Evolutionary conservation across 2,888 invertebrate species (phyloP), one percentile per base, ranked within the genome.

Genomic region (Poecilus cupreus): DNA sequence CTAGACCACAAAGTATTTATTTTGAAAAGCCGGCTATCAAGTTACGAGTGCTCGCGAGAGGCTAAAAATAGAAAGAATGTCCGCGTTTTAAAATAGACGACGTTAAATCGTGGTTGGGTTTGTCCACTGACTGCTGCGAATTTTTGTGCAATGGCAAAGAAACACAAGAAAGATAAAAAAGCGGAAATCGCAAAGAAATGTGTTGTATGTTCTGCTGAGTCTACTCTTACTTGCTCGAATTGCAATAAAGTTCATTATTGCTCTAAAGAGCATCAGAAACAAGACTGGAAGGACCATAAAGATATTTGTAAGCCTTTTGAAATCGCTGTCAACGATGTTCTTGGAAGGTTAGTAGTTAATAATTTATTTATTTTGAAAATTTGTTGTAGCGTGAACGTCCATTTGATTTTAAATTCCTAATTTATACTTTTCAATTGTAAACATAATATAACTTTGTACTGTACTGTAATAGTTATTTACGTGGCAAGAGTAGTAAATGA

Each of bases 221-320:
- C 81, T 26, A 60, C 24, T 20, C 8, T 81, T 24, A 64, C 60
- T 4, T 93, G 93, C 86, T 88, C 89, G 13, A 90, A 89, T n/a
- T 93, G 93, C 85, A 90, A 89, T 76, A 84, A 87, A n/a, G 89
- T 90, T 8, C 89, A 89, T 43, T 94, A 93, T 87, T 94, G 93
- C 86, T 88, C 87, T 74, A 88, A 88, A 77, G 89, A 90, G 16
- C 93, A 93, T 86, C 92, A 93, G 84, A 90, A 90, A 39, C 84
- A 88, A 24, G 91, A 93, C 85, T 92, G 92, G 92, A 90, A 88
- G 72, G 86, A 86, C 11, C 94, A 94, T 85, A 93, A 92, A 84
- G 85, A 86, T 3, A 84, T 87, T 18, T 94, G 94, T 85, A 89
- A 90, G 20, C 89, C 92, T 0, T 93, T 90, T 88, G 89, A 90